Evolutionary conservation across 2,888 invertebrate species (phyloP), one percentile per base, ranked within the genome.

Genomic region (Leptogaster cylindrica): DNA sequence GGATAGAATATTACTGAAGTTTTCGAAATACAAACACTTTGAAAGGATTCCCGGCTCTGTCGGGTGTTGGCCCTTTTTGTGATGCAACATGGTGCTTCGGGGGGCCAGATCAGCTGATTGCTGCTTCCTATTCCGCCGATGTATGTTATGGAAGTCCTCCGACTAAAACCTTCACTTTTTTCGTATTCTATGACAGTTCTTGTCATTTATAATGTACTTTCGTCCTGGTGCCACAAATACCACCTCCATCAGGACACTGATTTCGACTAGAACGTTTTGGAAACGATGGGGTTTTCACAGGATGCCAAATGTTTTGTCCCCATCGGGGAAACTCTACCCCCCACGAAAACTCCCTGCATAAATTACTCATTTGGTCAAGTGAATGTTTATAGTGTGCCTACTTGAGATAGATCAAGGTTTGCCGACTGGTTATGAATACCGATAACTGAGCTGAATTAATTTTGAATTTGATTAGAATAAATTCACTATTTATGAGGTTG

Each of bases 351-450:
- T 39, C 27, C 52, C 66, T 69, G 69, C 69, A 69, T 69, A 69
- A 69, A 69, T 69, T 69, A 69, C 69, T 69, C 66, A 69, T 67
- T 69, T 69, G 69, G 69, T 69, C 69, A 69, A 69, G 69, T 69
- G 63, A 69, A 69, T 69, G 69, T 69, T 66, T 55, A 64, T 63
- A 69, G 66, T 66, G 69, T 55, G 52, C 64, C 61, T 61, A 66
- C 64, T 58, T 69, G 69, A 46, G 69, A 67, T 69, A 69, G 69
- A 67, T 69, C 69, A 69, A 66, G 66, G 50, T 66, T 36, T 44
- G 48, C 52, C 31, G 66, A 63, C 48, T 58, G 63, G 66, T 61
- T 66, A 66, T 68, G 68, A 68, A 68, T 68, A 66, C 61, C 63
- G 66, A 68, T 68, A 61, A 44, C 28, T 14, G 44, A 20, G 61